Percentiles rank a stretch among this genome's conserved stretches.
phyloP scores from a whole-genome alignment of 2,113 vertebrate species.

The Oreotragus oreotragus region DNA sequence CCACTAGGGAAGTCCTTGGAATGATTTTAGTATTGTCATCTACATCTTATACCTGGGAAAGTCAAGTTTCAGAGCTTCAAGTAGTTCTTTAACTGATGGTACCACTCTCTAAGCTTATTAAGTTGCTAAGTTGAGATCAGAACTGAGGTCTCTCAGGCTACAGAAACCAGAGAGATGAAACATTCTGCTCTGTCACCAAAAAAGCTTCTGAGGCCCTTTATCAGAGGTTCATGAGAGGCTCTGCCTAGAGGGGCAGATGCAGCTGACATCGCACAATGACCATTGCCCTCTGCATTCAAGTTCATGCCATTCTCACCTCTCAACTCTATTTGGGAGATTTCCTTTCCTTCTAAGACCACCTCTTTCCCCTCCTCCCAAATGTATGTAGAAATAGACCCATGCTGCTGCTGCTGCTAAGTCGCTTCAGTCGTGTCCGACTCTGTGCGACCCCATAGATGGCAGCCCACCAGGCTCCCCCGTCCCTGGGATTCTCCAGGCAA shows the following conservation, averaged over 20 bases:
- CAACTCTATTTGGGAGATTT: not conserved
- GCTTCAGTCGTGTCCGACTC: too few relatives aligned
- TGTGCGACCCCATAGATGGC: too few relatives aligned
- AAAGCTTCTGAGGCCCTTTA: not conserved
- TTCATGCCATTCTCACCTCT: not conserved
- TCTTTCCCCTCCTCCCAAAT: not conserved
- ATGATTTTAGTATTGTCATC: too few relatives aligned
- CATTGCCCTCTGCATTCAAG: not conserved
- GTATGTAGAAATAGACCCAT: not conserved
- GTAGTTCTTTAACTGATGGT: too few relatives aligned
- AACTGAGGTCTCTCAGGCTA: not conserved
- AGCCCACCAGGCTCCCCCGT: too few relatives aligned
- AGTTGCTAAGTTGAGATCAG: not conserved
- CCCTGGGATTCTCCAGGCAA: too few relatives aligned
- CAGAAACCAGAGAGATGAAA: not conserved
- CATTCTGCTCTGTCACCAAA: not conserved
- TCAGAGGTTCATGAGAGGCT: rapidly evolving
- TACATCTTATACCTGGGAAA: too few relatives aligned
- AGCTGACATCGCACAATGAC: not conserved
- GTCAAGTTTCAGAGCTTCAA: too few relatives aligned
- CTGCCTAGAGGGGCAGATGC: not conserved
- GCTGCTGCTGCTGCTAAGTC: too few relatives aligned
- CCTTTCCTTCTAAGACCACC: not conserved
- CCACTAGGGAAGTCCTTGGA: too few relatives aligned
- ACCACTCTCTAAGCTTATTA: not conserved